Conservation (phyloP, 1,140 invertebrate genomes). For the Drosophila funebris region DNA sequence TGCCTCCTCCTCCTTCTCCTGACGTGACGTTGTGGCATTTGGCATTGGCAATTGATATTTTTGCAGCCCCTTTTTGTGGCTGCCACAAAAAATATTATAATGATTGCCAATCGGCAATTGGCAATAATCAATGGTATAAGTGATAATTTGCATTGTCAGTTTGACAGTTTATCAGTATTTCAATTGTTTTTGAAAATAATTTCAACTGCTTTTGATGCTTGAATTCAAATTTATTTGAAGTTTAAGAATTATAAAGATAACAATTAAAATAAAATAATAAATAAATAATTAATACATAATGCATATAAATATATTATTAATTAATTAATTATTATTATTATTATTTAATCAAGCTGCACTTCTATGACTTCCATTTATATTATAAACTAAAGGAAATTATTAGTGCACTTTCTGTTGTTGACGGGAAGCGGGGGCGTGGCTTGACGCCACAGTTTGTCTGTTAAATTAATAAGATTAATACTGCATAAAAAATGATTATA, state of each 20-base stretch:
- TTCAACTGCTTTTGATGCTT: slow-evolving; percentile 9
- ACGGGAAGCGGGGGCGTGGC: background rate
- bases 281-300: background rate
- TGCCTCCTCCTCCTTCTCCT: background rate
- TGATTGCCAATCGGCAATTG: slow-evolving; percentile 75
- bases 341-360: too few species aligned
- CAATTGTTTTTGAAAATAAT: slow-evolving; percentile 15
- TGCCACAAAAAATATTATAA: slow-evolving; percentile 36
- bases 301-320: too few species aligned
- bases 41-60: slow-evolving; percentile 44
- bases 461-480: background rate
- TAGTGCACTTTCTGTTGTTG: background rate
- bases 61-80: slow-evolving; percentile 32
- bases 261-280: background rate
- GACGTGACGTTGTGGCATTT: slow-evolving; percentile 28
- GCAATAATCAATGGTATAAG: slow-evolving; percentile 74
- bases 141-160: slow-evolving; percentile 72
- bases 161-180: slow-evolving; percentile 57
- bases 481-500: background rate
- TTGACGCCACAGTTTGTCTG: background rate
- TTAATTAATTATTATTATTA: too few species aligned
- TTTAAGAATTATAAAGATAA: background rate
- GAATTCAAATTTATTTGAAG: slow-evolving; percentile 2
- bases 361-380: too few species aligned
- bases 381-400: too few species aligned